phyloP scores from a whole-genome alignment of 1,140 invertebrate genomes.

The Trinorchestia longiramus region DNA sequence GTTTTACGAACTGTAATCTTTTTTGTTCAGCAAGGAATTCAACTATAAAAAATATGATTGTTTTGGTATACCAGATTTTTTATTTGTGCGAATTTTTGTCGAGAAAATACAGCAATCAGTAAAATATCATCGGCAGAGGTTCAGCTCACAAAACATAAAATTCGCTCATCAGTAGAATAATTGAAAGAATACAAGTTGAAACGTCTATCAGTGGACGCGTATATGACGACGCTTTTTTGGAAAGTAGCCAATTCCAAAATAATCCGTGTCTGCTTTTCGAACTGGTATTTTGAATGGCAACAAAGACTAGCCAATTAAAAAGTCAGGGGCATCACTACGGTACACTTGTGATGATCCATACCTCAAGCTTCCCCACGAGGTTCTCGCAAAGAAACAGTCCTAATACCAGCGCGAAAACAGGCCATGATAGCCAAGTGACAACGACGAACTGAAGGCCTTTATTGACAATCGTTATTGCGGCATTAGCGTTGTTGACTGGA shows the following conservation, averaged over 20 bases:
- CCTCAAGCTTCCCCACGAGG: neutral
- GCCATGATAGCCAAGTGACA: constrained; percentile 50
- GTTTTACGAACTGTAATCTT: neutral
- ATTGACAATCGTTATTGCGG: constrained; percentile 49
- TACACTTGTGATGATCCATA: neutral
- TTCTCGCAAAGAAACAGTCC: neutral
- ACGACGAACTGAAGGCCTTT: constrained; percentile 28
- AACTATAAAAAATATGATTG: neutral
- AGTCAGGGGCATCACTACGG: neutral
- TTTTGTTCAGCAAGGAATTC: neutral
- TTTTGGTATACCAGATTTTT: neutral
- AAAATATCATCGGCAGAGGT: neutral
- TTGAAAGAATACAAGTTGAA: neutral
- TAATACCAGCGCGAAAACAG: constrained; percentile 29
- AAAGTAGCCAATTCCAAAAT: neutral
- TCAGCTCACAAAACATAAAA: neutral
- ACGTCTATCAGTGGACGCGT: neutral
- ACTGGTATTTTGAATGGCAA: neutral
- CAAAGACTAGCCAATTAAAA: neutral
- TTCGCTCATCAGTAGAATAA: neutral
- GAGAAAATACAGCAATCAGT: neutral
- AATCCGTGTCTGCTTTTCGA: neutral
- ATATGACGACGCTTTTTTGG: neutral
- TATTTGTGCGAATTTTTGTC: neutral
- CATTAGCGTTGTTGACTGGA: constrained; percentile 46